Conservation (phyloP, 2,888 invertebrate genomes). For the Sesamia inferens region DNA sequence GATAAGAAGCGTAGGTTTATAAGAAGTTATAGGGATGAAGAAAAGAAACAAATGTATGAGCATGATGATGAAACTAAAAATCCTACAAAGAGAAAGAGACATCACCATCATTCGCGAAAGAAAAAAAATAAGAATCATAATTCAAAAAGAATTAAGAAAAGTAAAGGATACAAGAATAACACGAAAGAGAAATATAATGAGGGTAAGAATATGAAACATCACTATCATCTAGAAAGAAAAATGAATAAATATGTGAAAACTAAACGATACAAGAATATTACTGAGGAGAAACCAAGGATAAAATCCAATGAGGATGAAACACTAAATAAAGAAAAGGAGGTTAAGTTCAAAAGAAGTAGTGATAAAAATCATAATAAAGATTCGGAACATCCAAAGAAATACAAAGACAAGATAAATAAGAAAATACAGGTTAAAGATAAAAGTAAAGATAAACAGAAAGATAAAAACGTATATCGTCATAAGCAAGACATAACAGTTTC, state of each 20-base stretch:
- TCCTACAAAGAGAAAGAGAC: neutral
- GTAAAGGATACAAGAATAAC: neutral
- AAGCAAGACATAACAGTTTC: neutral
- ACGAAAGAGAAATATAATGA: too few species aligned
- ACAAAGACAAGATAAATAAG: neutral
- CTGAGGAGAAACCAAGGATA: neutral
- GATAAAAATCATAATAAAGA: neutral
- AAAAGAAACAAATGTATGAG: neutral
- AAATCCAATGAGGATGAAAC: neutral
- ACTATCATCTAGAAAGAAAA: neutral
- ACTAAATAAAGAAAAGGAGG: neutral
- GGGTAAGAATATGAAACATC: neutral
- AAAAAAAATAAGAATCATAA: neutral
- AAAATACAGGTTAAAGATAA: constrained; percentile 1
- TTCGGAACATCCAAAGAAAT: neutral
- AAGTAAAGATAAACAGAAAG: neutral
- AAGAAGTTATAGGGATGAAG: neutral
- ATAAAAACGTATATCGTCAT: neutral
- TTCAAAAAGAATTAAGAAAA: neutral
- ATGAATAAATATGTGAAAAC: neutral
- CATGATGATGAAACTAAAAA: neutral
- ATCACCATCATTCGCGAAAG: neutral
- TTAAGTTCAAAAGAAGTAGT: neutral
- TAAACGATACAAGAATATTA: neutral
- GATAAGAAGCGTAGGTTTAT: neutral